These are phyloP conservation scores for Otus sunia DNA, from an alignment of 2,113 vertebrate genomes.

Conservation along the genomic window DNA sequence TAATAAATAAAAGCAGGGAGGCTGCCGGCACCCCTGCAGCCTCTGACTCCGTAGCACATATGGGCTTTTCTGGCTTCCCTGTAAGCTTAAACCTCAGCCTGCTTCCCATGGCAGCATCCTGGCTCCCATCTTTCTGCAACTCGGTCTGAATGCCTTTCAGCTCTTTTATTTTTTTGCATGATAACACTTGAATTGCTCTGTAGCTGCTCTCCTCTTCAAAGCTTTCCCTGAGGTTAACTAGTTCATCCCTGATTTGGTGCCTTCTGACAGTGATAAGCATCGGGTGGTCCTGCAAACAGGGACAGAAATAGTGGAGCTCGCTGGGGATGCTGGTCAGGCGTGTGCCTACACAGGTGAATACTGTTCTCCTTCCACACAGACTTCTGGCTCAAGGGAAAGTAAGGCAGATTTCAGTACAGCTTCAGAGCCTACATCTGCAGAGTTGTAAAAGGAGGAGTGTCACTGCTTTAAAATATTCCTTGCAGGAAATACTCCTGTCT, in stretches of 20 bases:
- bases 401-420: neutral
- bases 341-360: neutral
- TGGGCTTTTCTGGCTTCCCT: neutral
- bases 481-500: neutral
- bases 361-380: neutral
- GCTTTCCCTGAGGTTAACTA: neutral
- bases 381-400: neutral
- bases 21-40: neutral
- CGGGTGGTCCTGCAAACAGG: neutral
- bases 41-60: neutral
- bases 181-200: neutral
- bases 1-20: slow-evolving; percentile 33
- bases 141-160: neutral
- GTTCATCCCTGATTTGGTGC: neutral
- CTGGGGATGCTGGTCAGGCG: neutral
- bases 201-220: neutral
- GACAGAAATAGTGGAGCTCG: neutral
- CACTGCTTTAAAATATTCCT: slow-evolving; percentile 3
- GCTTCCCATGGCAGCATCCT: neutral
- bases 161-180: neutral
- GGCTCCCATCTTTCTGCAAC: neutral
- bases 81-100: neutral
- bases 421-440: neutral
- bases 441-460: neutral
- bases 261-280: neutral